phyloP scores from a whole-genome alignment of 2,113 vertebrate genomes.

The Erythrolamprus reginae region DNA sequence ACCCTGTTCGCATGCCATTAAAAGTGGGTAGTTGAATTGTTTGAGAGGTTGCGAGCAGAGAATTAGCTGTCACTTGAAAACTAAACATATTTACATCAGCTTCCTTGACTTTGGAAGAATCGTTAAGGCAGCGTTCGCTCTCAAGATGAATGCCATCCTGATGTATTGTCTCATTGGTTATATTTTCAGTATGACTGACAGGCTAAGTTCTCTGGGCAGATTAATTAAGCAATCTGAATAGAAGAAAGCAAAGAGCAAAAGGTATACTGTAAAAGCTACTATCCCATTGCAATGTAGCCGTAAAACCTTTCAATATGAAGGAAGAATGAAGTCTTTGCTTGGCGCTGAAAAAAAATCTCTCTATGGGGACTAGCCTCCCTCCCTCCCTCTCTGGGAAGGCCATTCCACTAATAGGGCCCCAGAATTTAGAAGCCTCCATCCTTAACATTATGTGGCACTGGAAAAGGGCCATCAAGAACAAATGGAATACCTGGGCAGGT shows the following conservation, averaged over 20 bases:
- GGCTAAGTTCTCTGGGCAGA: neutral
- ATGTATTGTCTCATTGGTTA: neutral
- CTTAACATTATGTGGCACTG: neutral
- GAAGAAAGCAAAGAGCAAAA: neutral
- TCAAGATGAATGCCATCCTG: neutral
- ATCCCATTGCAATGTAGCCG: neutral
- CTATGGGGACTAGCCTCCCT: neutral
- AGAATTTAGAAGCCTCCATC: neutral
- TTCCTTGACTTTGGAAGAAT: slow-evolving; percentile 16
- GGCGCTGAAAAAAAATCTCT: neutral
- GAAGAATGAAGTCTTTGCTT: neutral
- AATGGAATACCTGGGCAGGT: neutral
- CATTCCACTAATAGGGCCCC: neutral
- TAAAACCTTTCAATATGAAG: neutral
- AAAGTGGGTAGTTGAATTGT: slow-evolving; percentile 36
- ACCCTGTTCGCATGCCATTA: slow-evolving; percentile 49
- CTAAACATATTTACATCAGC: slow-evolving; percentile 34
- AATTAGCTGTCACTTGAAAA: slow-evolving; percentile 33
- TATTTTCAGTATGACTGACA: neutral
- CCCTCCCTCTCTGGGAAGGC: neutral
- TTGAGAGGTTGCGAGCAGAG: slow-evolving; percentile 47
- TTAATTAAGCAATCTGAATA: neutral
- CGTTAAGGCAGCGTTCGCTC: slow-evolving; percentile 16
- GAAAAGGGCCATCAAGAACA: neutral
- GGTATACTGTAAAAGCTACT: neutral